These are phyloP conservation scores for Agonum fuliginosum DNA, from an alignment of 2,888 invertebrate species.

Conservation along the genomic window DNA sequence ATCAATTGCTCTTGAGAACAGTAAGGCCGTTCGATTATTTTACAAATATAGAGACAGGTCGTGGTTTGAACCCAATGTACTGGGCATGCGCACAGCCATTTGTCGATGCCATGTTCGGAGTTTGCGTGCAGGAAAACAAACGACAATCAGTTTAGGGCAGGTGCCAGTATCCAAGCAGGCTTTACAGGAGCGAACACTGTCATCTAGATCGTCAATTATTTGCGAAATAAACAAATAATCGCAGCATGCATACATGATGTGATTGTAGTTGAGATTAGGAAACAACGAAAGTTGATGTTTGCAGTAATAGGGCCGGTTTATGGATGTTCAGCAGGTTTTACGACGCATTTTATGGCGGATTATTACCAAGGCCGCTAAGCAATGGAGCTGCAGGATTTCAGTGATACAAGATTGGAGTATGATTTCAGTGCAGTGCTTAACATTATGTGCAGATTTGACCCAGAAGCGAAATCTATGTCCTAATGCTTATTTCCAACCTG, in stretches of 20 bases:
- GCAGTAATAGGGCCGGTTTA: not conserved
- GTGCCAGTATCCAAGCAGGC: slow-evolving; percentile 8
- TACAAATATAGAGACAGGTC: slow-evolving; percentile 43
- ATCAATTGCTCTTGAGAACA: slow-evolving; percentile 39
- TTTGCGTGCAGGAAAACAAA: slow-evolving; percentile 27
- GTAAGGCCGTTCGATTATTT: slow-evolving; percentile 44
- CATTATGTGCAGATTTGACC: no score
- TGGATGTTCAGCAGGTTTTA: not conserved
- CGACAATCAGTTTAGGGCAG: slow-evolving; percentile 5
- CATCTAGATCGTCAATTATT: not conserved
- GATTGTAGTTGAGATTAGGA: slow-evolving; percentile 1
- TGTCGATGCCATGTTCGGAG: slow-evolving; percentile 33
- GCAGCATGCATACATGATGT: not conserved
- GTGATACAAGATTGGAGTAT: no score
- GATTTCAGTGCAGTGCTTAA: no score
- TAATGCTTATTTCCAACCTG: no score
- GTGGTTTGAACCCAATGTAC: slow-evolving; percentile 21
- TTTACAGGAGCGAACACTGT: not conserved
- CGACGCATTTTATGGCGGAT: not conserved
- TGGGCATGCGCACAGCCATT: slow-evolving; percentile 34
- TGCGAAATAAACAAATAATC: no score
- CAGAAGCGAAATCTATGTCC: no score
- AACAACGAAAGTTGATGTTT: not conserved
- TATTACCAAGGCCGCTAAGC: no score
- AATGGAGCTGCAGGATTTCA: no score